Evolutionary conservation across 23 tunicate species (phyloP), one percentile per base, ranked within the genome.

Genomic region (Oikopleura vanhoeffeni): DNA sequence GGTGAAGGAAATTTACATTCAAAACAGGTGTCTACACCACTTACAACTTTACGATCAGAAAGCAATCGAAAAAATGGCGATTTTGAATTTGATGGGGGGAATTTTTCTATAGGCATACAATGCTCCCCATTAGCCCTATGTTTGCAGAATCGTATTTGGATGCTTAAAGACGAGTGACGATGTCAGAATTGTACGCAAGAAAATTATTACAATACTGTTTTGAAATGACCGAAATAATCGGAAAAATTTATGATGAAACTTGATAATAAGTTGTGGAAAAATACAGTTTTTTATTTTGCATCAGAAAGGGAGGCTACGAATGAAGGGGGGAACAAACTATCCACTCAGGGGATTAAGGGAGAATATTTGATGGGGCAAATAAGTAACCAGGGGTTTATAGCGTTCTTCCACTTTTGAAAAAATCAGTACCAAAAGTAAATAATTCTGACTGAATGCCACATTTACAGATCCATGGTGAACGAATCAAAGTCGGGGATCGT

Each of bases 41-140:
- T 1, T 76, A 76, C 3, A 87, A 87, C 39, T 85, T 87, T 41
- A 87, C 49, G 67, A 85, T 40, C n/a, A n/a, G n/a, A 84, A 75
- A n/a, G 90, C 90, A 0, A 76, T 87, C 41, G 85, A 76, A n/a
- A 85, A 57, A 39, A 85, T 40, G 77, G 76, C 18, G 40, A 76
- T 32, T 86, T 85, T 39, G 85, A 85, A 41, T 38, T 42, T 30
- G 41, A 2, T 38, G 87, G 87, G n/a, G n/a, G 35, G 76, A 85
- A 85, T 86, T 87, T 87, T 39, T 57, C 85, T 40, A 82, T 85
- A 30, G 79, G 84, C 90, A 0, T 87, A 87, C 90, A 87, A 87
- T 41, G 90, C 90, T 3, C 90, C 90, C 28, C 90, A 87, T 57
- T 41, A 83, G 0, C 90, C 90, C 33, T 85, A 71, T 32, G 32